Evolutionary conservation across 2,797 vertebrate genomes (phyloP), one percentile per base, ranked within the genome.

Genomic region (Rhinoraja longicauda): DNA sequence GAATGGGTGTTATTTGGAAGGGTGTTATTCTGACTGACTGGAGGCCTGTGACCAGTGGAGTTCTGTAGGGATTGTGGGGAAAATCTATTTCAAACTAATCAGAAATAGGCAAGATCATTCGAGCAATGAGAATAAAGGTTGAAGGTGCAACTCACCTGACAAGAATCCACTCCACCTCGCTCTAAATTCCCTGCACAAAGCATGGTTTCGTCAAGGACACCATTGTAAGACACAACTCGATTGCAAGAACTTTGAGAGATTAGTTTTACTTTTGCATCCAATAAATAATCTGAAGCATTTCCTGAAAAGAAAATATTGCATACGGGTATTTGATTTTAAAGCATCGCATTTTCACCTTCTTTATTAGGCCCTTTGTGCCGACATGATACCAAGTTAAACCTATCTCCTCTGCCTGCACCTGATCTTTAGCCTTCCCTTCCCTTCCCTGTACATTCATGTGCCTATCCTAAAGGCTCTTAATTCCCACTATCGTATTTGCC

Each of bases 111-210:
- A 75, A 15, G 45, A 53, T 26, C 45, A n/a, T 91, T 91, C 45
- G 10, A 45, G 32, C 19, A 90, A 67, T 72, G n/a, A 91, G 1
- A 6, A 72, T 21, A 73, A 10, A 70, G 9, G 36, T 29, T 39
- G 73, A 29, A 2, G 72, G 2, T 75, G 70, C 19, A 24, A 73
- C 70, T 4, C 39, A 92, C 90, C 90, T 92, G 90, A 4, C 90
- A 92, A 72, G 70, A 53, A 45, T 92, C 90, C 70, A 92, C 90
- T 73, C 39, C 70, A 9, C 90, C 90, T 45, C 21, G 9, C 70
- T 92, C 90, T 92, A 92, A 75, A 73, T 92, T 92, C n/a, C 90
- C 90, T 53, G 90, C 90, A n/a, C 90, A 92, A 13, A 75, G 0
- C 90, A 92, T 92, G 12, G 67, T 15, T 0, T 6, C 0, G 72